Conservation (phyloP, 2,113 vertebrate genomes). For the Struthio camelus region DNA sequence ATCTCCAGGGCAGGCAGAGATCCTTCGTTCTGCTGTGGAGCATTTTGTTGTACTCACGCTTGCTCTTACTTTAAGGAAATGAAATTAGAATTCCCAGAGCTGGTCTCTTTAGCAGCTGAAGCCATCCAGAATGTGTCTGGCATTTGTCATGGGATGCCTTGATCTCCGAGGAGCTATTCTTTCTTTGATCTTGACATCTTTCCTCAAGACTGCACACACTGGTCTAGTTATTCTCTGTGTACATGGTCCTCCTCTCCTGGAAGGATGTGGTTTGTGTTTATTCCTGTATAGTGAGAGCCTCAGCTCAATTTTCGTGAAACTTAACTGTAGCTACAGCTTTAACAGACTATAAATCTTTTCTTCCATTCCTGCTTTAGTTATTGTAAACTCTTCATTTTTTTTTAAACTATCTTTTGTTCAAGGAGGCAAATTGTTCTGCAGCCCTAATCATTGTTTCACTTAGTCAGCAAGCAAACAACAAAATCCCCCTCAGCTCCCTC, state of each 20-base stretch:
- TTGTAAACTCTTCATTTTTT: neutral
- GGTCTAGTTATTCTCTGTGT: neutral
- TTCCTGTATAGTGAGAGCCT: neutral
- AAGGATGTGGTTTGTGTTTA: neutral
- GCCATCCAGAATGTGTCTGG: neutral
- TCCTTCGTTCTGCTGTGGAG: neutral
- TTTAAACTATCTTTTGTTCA: neutral
- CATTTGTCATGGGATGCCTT: neutral
- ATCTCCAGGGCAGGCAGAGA: neutral
- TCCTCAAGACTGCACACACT: too few species aligned
- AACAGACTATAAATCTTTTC: neutral
- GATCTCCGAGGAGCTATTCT: neutral
- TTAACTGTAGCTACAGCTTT: neutral
- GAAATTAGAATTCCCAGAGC: neutral
- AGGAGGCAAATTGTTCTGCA: neutral
- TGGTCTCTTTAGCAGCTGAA: neutral
- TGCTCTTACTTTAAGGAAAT: neutral
- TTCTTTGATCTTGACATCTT: neutral
- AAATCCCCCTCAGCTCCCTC: neutral
- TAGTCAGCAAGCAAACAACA: neutral
- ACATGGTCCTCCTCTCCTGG: neutral
- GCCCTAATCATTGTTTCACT: neutral
- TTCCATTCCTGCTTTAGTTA: neutral
- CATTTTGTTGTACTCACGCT: neutral
- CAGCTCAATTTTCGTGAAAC: neutral